These are phyloP conservation scores for Rhagonycha lutea DNA, from an alignment of 2,888 invertebrate species.

Conservation along the genomic window DNA sequence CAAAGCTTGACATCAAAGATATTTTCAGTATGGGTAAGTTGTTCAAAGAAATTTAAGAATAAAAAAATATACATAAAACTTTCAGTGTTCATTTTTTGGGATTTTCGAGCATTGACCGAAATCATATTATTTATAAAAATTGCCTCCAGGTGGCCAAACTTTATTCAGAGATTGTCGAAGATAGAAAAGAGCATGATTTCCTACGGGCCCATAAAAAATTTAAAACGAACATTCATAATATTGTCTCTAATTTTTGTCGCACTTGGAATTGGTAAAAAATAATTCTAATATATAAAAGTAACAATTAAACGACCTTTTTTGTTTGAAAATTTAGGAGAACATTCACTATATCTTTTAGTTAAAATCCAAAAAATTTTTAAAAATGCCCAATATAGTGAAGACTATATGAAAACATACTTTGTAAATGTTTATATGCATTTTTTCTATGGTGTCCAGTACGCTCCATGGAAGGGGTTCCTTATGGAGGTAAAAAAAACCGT, in stretches of 20 bases:
- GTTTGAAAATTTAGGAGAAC: slow-evolving; percentile 7
- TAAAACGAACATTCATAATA: slow-evolving; percentile 10
- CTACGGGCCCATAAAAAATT: slow-evolving; percentile 3
- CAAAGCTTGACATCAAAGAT: neutral
- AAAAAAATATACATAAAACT: neutral
- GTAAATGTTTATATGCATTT: neutral
- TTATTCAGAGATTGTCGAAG: slow-evolving; percentile 22
- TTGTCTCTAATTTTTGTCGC: slow-evolving; percentile 7
- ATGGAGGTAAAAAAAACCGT: slow-evolving; percentile 1
- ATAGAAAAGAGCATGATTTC: slow-evolving; percentile 22
- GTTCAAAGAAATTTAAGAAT: neutral
- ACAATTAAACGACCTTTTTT: neutral
- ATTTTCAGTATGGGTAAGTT: slow-evolving; percentile 17
- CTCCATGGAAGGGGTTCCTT: neutral
- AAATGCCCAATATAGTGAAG: neutral
- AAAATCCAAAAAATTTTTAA: neutral
- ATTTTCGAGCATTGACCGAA: slow-evolving; percentile 7
- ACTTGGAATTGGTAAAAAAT: slow-evolving; percentile 11
- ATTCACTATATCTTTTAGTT: neutral
- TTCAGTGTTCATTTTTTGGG: slow-evolving; percentile 24
- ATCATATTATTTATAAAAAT: slow-evolving; percentile 11
- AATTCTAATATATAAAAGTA: neutral
- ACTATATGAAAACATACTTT: slow-evolving; percentile 1
- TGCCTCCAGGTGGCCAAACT: slow-evolving; percentile 22
- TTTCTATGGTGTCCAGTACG: slow-evolving; percentile 1